phyloP scores from a whole-genome alignment of 2,888 invertebrate species.

The Ametastegia equiseti region DNA sequence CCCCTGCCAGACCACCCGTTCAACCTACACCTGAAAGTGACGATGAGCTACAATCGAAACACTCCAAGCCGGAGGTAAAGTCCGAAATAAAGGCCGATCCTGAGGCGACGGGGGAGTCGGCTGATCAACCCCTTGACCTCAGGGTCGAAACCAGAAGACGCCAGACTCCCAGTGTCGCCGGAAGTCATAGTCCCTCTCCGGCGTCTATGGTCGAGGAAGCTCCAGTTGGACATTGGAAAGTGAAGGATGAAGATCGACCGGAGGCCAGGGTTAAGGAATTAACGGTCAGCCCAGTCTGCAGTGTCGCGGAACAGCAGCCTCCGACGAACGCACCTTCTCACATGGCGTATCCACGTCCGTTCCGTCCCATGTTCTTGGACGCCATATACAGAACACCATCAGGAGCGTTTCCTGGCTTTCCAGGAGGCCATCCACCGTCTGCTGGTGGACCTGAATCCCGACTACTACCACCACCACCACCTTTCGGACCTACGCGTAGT shows the following conservation, averaged over 20 bases:
- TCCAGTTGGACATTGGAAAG: constrained; percentile 31
- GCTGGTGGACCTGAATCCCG: constrained; percentile 77
- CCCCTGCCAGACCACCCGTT: constrained; percentile 81
- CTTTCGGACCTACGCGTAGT: constrained; percentile 81
- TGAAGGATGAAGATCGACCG: constrained; percentile 58
- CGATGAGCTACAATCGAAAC: constrained; percentile 60
- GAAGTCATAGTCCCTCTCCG: constrained; percentile 56
- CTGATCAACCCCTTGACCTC: constrained; percentile 70
- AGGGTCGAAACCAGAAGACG: constrained; percentile 69
- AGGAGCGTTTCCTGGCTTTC: constrained; percentile 76
- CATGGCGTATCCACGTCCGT: constrained; percentile 89
- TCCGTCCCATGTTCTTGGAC: constrained; percentile 88
- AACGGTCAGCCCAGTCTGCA: constrained; percentile 50
- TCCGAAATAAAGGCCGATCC: constrained; percentile 58
- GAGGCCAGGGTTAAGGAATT: constrained; percentile 54
- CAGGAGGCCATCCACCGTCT: constrained; percentile 75
- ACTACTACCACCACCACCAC: constrained; percentile 80
- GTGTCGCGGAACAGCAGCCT: constrained; percentile 34
- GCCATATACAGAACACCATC: constrained; percentile 82
- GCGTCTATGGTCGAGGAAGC: constrained; percentile 53
- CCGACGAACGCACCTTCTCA: constrained; percentile 75
- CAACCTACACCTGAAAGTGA: constrained; percentile 67
- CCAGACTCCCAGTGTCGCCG: constrained; percentile 57
- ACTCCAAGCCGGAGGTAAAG: constrained; percentile 63
- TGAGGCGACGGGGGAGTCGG: constrained; percentile 54